Evolutionary conservation across 2,797 vertebrate genomes (phyloP).

Genomic region (Pristis pectinata): DNA sequence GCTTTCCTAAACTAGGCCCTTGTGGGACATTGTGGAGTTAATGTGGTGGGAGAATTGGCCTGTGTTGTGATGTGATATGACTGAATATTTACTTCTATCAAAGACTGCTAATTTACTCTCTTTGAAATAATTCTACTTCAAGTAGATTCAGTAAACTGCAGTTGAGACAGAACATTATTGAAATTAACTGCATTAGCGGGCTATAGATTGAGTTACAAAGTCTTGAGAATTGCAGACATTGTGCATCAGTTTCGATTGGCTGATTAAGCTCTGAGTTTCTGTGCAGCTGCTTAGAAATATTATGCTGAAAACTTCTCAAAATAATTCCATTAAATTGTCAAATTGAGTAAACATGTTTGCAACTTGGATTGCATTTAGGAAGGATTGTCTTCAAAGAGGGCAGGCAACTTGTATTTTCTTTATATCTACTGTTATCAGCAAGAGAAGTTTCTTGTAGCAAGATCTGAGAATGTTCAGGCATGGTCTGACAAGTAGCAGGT

Average conservation of each 20-base stretch:
- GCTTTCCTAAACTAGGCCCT: not conserved
- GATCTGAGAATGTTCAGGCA: no score
- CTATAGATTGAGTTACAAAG: not conserved
- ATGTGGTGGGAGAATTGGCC: not conserved
- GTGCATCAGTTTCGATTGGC: not conserved
- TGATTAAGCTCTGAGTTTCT: not conserved
- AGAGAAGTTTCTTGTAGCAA: not conserved
- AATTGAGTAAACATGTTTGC: not conserved
- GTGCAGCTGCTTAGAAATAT: not conserved
- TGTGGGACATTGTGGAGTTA: not conserved
- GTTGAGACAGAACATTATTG: not conserved
- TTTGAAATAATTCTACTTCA: not conserved
- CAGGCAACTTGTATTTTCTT: not conserved
- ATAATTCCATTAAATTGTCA: not conserved
- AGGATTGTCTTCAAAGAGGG: not conserved
- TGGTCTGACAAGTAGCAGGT: no score
- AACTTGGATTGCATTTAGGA: not conserved
- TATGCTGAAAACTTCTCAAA: not conserved
- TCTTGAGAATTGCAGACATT: not conserved
- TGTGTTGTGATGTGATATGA: not conserved
- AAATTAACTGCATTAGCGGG: not conserved
- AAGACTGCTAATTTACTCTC: not conserved
- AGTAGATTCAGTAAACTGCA: not conserved
- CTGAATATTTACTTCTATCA: not conserved
- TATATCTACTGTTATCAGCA: not conserved